Conservation (phyloP, 1,140 invertebrate species). For the Ceratitis capitata region DNA sequence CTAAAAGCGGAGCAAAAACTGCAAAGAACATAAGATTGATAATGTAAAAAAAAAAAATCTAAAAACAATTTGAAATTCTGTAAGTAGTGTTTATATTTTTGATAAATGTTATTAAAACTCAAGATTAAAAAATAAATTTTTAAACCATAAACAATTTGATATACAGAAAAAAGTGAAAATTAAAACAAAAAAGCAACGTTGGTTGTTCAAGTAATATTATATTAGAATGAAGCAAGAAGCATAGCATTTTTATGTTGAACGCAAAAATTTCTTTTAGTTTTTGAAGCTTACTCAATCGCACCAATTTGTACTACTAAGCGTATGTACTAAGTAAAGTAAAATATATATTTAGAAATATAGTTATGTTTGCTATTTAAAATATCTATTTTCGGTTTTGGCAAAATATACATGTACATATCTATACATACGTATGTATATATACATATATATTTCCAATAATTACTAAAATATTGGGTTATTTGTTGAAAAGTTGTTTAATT, state of each 20-base stretch:
- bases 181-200: background rate
- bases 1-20: background rate
- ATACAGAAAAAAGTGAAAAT: background rate
- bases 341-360: too few relatives aligned
- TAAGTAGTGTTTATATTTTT: constrained; percentile 40
- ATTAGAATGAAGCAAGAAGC: background rate
- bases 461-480: background rate
- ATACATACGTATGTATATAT: too few relatives aligned
- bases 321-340: background rate
- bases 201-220: background rate
- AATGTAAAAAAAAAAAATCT: background rate
- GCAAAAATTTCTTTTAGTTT: background rate
- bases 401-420: too few relatives aligned
- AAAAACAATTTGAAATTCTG: constrained; percentile 20
- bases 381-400: too few relatives aligned
- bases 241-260: background rate
- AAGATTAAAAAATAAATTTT: background rate
- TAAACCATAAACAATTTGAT: background rate
- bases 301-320: background rate
- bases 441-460: background rate
- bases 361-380: too few relatives aligned
- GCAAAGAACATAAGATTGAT: constrained; percentile 11
- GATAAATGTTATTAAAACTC: constrained; percentile 40
- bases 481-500: background rate
- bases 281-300: background rate